These are phyloP conservation scores for Nyctalus aviator DNA, from an alignment of 2,797 vertebrate species.

Conservation along the genomic window DNA sequence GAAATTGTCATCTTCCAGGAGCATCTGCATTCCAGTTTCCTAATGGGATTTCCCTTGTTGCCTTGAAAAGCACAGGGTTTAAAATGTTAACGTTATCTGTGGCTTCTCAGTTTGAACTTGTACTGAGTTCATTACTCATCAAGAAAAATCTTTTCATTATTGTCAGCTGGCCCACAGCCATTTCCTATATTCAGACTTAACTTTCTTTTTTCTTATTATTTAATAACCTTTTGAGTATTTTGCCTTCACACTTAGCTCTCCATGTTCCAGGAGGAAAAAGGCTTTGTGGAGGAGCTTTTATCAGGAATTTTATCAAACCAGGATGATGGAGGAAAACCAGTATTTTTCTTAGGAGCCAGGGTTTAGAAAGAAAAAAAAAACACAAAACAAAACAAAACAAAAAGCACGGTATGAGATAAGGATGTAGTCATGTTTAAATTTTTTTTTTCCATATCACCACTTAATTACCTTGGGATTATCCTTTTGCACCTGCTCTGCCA, in stretches of 20 bases:
- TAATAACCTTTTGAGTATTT: slow-evolving; percentile 31
- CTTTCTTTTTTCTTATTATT: slow-evolving; percentile 33
- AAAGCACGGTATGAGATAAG: background rate
- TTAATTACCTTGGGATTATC: background rate
- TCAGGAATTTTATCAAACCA: slow-evolving; percentile 51
- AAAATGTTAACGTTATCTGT: background rate
- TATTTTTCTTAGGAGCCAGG: slow-evolving; percentile 7
- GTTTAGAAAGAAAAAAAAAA: too few species aligned
- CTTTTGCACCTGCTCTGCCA: background rate
- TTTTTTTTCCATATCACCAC: background rate
- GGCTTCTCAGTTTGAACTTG: background rate
- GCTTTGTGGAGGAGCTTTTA: background rate
- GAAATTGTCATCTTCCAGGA: background rate
- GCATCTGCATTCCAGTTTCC: background rate
- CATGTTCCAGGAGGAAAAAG: accelerated
- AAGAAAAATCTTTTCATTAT: slow-evolving; percentile 19
- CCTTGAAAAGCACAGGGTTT: slow-evolving; percentile 2
- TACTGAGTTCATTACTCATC: background rate
- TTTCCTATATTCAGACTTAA: background rate
- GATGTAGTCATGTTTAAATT: background rate
- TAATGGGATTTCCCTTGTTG: background rate
- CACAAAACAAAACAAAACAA: background rate
- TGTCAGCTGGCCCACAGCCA: background rate
- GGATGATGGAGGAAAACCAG: slow-evolving; percentile 1
- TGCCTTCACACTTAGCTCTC: background rate